Evolutionary conservation across 2,888 invertebrate genomes (phyloP).

Genomic region (Catocala nupta): DNA sequence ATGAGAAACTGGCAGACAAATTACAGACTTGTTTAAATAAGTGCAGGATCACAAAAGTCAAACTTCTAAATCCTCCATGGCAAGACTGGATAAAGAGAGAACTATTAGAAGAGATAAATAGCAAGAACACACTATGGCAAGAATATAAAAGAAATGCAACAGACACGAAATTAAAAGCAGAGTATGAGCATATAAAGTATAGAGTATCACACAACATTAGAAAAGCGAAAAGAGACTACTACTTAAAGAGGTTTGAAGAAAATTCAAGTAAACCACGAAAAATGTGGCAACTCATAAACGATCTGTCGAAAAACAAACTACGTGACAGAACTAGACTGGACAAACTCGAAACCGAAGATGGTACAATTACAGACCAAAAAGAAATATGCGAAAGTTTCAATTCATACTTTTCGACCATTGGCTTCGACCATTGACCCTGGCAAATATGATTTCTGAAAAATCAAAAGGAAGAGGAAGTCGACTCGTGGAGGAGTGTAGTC

Average conservation of each 20-base stretch:
- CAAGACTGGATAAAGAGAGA: constrained; percentile 15
- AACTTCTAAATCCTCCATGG: background rate
- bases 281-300: constrained; percentile 15
- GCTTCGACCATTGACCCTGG: constrained; percentile 9
- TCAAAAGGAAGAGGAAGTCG: background rate
- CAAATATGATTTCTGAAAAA: constrained; percentile 6
- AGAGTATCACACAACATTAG: constrained; percentile 6
- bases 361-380: constrained; percentile 10
- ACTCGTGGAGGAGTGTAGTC: background rate
- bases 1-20: background rate
- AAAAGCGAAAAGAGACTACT: background rate
- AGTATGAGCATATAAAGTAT: constrained; percentile 5
- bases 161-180: constrained; percentile 3
- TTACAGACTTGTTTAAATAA: background rate
- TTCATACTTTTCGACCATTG: constrained; percentile 5
- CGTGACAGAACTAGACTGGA: constrained; percentile 2
- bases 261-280: constrained; percentile 8
- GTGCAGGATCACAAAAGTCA: constrained; percentile 2
- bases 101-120: constrained; percentile 4
- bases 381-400: constrained; percentile 12
- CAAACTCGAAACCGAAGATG: background rate
- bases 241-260: constrained; percentile 3
- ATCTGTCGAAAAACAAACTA: constrained; percentile 8
- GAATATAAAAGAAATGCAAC: constrained; percentile 3
- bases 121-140: constrained; percentile 8